Evolutionary conservation across 2,888 invertebrate genomes (phyloP), one percentile per base, ranked within the genome.

Genomic region (Orgyia antiqua): DNA sequence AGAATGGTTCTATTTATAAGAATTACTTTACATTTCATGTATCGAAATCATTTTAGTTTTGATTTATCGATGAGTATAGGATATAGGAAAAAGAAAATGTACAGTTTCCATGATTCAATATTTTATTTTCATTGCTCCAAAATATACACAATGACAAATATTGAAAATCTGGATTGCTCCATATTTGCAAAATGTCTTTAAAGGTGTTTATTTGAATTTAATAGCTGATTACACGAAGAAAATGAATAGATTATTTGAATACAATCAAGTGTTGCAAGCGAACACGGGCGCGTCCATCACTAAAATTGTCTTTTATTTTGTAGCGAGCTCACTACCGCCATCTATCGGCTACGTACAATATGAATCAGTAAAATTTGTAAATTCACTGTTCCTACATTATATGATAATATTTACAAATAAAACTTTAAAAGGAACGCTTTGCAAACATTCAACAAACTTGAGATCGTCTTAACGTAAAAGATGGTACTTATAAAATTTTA

Each of bases 381-480:
- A 78, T 80, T 80, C 80, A 83, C 68, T 72, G 80, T 78, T 65
- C 79, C 76, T 83, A 84, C 68, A 64, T 69, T 77, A 74, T 65
- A 61, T 59, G 61, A 75, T 71, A n/a, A 80, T 83, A 86, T 84
- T 80, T 86, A 86, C 84, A 86, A 82, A 83, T 84, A 83, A 86
- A 86, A 82, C 83, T 83, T 84, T 84, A 78, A 82, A 82, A 83
- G 83, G 84, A 86, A 84, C 84, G 83, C 84, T 84, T 84, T 82
- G 80, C 79, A 84, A 84, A 83, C 82, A 83, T 83, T 82, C 83
- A 84, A 84, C 83, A 83, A 82, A 83, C 79, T 83, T 84, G 84
- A 84, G 84, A 86, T 84, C 84, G 83, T 83, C 80, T 84, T 84
- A 84, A 82, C 76, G 73, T 84, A 82, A 76, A 52, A 75, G 82